Conservation (phyloP, 2,113 vertebrate species). For the Miniopterus natalensis region DNA sequence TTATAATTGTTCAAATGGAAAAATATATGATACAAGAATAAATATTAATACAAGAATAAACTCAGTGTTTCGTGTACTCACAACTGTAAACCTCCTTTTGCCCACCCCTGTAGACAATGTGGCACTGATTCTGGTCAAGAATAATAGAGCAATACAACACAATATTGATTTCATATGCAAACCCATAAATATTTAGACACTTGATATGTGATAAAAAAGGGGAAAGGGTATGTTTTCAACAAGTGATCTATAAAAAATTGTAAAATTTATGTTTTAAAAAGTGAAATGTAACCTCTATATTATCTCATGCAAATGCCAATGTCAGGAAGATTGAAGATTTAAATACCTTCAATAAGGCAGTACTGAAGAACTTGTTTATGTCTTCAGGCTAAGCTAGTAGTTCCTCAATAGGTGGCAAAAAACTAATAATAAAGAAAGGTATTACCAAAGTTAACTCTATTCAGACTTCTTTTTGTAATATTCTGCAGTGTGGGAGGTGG, state of each 20-base stretch:
- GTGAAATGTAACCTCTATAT: neutral
- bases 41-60: no score
- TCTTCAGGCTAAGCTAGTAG: neutral
- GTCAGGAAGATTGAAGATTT: neutral
- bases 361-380: neutral
- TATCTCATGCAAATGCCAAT: neutral
- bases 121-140: neutral
- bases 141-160: neutral
- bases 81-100: no score
- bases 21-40: no score
- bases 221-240: neutral
- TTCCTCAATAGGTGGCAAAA: neutral
- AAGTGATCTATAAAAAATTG: neutral
- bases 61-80: no score
- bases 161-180: neutral
- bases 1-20: no score
- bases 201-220: neutral
- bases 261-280: constrained; percentile 4
- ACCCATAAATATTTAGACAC: neutral
- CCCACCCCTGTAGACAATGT: neutral
- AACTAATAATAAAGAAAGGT: neutral
- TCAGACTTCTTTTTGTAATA: neutral
- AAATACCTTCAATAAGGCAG: neutral
- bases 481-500: neutral
- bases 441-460: neutral